These are phyloP conservation scores for Plusia festucae DNA, from an alignment of 2,888 invertebrate genomes.

Conservation along the genomic window DNA sequence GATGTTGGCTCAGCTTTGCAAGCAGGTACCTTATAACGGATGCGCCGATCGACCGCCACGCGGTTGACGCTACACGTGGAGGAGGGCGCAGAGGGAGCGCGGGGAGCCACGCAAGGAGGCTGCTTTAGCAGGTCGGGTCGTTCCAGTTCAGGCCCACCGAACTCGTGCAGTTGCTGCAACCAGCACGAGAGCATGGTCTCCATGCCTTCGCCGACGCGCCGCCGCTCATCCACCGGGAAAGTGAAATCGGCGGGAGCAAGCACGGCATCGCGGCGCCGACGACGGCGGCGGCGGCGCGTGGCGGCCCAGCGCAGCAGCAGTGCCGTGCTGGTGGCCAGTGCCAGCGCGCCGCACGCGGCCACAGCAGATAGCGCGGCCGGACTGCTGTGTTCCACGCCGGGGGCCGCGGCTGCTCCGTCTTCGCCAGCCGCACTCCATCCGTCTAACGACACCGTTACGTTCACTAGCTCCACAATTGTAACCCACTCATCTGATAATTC, in stretches of 20 bases:
- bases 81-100: conserved; percentile 84
- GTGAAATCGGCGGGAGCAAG: conserved; percentile 66
- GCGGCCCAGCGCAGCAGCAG: conserved; percentile 57
- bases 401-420: conserved; percentile 23
- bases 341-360: conserved; percentile 40
- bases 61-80: conserved; percentile 86
- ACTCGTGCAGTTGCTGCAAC: conserved; percentile 95
- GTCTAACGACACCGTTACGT: conserved; percentile 55
- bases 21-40: conserved; percentile 93
- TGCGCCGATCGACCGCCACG: conserved; percentile 91
- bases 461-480: conserved; percentile 55
- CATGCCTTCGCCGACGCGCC: conserved; percentile 91
- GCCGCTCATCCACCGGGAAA: conserved; percentile 74
- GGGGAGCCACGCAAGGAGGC: conserved; percentile 86
- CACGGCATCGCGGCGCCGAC: conserved; percentile 65
- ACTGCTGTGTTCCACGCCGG: conserved; percentile 18
- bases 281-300: conserved; percentile 61
- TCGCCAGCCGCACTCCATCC: conserved; percentile 41
- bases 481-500: conserved; percentile 60
- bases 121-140: conserved; percentile 95
- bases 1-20: background rate
- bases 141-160: conserved; percentile 95
- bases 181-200: conserved; percentile 96
- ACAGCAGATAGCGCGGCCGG: conserved; percentile 45
- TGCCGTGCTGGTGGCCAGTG: conserved; percentile 47